phyloP scores from a whole-genome alignment of 2,797 vertebrate species.

The Tiaroga cobitis region DNA sequence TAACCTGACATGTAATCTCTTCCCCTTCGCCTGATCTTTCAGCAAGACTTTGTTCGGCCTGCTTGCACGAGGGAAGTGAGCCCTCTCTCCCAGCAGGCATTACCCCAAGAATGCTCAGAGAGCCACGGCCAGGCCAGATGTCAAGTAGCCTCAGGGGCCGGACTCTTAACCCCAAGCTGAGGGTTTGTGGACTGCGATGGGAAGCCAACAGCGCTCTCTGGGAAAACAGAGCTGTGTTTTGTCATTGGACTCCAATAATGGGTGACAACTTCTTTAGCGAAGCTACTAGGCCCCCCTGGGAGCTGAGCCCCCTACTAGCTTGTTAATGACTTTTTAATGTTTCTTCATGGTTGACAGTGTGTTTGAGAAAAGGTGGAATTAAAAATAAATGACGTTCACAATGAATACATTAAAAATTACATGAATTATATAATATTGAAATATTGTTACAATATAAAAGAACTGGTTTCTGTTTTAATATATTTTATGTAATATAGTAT shows the following conservation, averaged over 20 bases:
- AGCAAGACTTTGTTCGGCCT: slow-evolving; percentile 76
- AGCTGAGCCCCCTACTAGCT: slow-evolving; percentile 29
- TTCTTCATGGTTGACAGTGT: slow-evolving; percentile 17
- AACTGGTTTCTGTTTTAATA: neutral
- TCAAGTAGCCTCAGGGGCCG: slow-evolving; percentile 81
- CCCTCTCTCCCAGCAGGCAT: slow-evolving; percentile 67
- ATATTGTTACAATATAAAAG: neutral
- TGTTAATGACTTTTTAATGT: slow-evolving; percentile 54
- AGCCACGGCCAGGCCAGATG: slow-evolving; percentile 79
- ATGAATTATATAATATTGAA: no score
- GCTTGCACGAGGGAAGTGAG: slow-evolving; percentile 61
- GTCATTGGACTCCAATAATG: slow-evolving; percentile 60
- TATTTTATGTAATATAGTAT: no score
- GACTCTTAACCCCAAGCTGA: slow-evolving; percentile 79
- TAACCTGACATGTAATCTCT: slow-evolving; percentile 74
- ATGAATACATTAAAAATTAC: neutral
- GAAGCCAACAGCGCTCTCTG: slow-evolving; percentile 71
- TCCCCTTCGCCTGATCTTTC: slow-evolving; percentile 79
- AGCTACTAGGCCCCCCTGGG: slow-evolving; percentile 38
- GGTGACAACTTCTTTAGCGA: slow-evolving; percentile 51
- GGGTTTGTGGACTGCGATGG: slow-evolving; percentile 69
- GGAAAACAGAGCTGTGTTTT: slow-evolving; percentile 65
- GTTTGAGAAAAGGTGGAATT: neutral
- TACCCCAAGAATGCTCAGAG: slow-evolving; percentile 76
- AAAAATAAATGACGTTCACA: neutral